Evolutionary conservation across 2,888 invertebrate genomes (phyloP), one percentile per base, ranked within the genome.

Genomic region (Tanytarsus gracilentus): DNA sequence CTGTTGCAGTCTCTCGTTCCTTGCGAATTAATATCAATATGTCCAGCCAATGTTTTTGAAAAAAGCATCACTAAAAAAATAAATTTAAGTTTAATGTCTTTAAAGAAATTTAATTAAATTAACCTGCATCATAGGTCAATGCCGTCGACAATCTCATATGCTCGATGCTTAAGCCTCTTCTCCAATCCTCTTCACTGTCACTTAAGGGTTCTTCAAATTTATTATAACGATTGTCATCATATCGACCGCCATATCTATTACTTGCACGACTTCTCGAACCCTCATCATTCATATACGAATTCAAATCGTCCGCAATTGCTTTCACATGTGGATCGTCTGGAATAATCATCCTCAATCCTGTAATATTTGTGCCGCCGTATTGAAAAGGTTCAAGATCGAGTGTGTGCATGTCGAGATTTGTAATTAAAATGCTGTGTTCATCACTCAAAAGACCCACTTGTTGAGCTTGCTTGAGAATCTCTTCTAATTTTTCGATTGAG

Each of bases 391-490:
- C 91, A 68, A 96, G 77, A 75, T 95, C 88, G 29, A 97, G 84
- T 61, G 89, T 91, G 68, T 94, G 90, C 64, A 96, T 77, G 73
- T 95, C 95, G 77, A 96, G 74, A 2, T 92, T 91, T 1, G 94
- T 94, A 65, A 95, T 87, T 67, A 96, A 81, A 71, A 92, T 95
- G 74, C 91, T 92, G 73, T 94, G 93, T 70, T 93, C 89, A 71
- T 92, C 91, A 64, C 92, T 93, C 88, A 96, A 93, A 89, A 96
- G 91, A 64, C 95, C 95, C 65, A 96, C 89, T 77, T 94, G 93
- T 74, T 94, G 91, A 9, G 94, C 94, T 74, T 95, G 93, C 69
- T 92, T 92, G 61, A 94, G 75, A 21, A 94, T 88, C 67, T 87
- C 85, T 68, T 88, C 82, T 64, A 93, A 86, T 68, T 87, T 83